Conservation (phyloP, 1,140 invertebrate genomes). For the Sminthurinus signatus region DNA sequence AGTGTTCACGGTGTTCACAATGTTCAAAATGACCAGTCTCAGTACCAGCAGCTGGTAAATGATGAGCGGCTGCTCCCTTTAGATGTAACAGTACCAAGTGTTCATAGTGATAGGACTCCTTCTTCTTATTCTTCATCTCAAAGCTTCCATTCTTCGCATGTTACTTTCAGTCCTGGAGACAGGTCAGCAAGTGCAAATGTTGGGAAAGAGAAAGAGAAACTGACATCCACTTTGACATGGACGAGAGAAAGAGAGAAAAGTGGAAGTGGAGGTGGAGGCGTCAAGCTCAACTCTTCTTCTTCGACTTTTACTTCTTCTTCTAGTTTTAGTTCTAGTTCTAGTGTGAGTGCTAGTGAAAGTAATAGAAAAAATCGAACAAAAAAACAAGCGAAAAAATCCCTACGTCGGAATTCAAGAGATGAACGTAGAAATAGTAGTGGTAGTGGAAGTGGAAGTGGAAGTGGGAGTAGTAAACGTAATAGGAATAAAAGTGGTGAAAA, state of each 20-base stretch:
- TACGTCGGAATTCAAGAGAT: neutral
- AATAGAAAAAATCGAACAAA: neutral
- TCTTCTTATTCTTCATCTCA: too few relatives aligned
- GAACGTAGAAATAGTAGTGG: neutral
- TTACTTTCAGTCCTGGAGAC: too few relatives aligned
- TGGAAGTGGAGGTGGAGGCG: neutral
- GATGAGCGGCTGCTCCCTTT: neutral
- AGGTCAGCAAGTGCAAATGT: too few relatives aligned
- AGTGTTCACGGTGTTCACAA: too few relatives aligned
- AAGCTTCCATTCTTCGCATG: too few relatives aligned
- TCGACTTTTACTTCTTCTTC: too few relatives aligned
- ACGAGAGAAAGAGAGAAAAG: neutral
- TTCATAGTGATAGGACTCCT: slow-evolving; percentile 4
- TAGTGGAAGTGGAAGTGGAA: neutral
- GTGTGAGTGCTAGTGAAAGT: too few relatives aligned
- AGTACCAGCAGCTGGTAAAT: too few relatives aligned
- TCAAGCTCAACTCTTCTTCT: too few relatives aligned
- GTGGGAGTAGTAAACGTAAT: slow-evolving; percentile 19
- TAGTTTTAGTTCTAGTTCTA: too few relatives aligned
- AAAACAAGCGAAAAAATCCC: neutral
- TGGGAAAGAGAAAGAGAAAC: too few relatives aligned
- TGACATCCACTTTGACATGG: too few relatives aligned
- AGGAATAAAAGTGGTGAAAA: slow-evolving; percentile 31
- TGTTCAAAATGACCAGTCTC: slow-evolving; percentile 24
- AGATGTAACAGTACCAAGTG: neutral